Conservation (phyloP, 2,888 invertebrate genomes). For the Epirrita christyi region DNA sequence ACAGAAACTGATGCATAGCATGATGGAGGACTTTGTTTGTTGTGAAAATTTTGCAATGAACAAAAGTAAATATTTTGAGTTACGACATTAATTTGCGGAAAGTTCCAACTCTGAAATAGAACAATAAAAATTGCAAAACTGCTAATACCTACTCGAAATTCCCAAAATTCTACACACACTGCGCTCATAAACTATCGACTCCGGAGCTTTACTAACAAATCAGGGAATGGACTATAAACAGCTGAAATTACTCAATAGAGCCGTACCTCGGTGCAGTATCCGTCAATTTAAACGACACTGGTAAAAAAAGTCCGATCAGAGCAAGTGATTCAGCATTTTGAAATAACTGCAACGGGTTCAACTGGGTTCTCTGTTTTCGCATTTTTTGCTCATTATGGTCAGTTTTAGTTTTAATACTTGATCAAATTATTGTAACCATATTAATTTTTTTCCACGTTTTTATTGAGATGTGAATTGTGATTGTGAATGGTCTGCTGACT, state of each 20-base stretch:
- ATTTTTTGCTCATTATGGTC: conserved; percentile 11
- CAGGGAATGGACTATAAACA: conserved; percentile 41
- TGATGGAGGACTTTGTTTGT: no score
- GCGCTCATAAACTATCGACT: conserved; percentile 25
- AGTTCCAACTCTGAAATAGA: conserved; percentile 1
- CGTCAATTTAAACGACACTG: neutral
- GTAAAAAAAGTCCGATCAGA: neutral
- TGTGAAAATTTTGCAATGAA: neutral
- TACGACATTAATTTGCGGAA: neutral
- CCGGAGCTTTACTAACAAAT: conserved; percentile 32
- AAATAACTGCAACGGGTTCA: neutral
- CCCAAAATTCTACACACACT: conserved; percentile 16
- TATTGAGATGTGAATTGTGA: no score
- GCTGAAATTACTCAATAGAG: conserved; percentile 36
- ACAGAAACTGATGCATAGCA: no score
- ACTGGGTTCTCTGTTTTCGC: neutral
- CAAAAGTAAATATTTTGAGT: neutral
- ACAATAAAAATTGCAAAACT: conserved; percentile 7
- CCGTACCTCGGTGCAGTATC: conserved; percentile 18
- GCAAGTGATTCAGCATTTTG: neutral
- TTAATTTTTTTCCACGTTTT: no score
- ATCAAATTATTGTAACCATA: neutral
- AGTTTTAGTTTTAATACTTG: neutral
- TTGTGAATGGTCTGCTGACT: no score
- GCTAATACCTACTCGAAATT: neutral